These are phyloP conservation scores for Mastacembelus armatus DNA, from an alignment of 2,797 vertebrate genomes.

Conservation along the genomic window DNA sequence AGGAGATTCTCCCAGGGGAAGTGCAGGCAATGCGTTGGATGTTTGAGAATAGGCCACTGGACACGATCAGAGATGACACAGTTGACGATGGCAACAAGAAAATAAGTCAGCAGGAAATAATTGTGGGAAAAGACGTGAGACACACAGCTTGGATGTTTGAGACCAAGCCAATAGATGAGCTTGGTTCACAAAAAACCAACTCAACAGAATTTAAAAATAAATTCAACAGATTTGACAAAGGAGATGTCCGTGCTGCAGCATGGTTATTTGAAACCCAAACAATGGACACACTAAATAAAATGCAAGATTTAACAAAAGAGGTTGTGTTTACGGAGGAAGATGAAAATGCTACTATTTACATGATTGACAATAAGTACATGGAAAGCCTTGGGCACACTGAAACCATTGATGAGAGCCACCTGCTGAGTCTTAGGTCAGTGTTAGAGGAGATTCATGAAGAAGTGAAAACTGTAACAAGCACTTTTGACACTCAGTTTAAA, in stretches of 20 bases:
- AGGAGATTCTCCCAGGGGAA: constrained; percentile 89
- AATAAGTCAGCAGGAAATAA: constrained; percentile 85
- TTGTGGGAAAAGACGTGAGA: constrained; percentile 87
- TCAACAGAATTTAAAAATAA: constrained; percentile 78
- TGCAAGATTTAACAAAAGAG: constrained; percentile 83
- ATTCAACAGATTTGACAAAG: constrained; percentile 86
- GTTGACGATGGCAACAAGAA: constrained; percentile 77
- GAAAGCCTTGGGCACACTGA: constrained; percentile 86
- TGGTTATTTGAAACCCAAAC: constrained; percentile 91
- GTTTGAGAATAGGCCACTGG: constrained; percentile 91
- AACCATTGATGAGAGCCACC: constrained; percentile 86
- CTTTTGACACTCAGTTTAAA: constrained; percentile 89
- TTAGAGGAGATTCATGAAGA: constrained; percentile 89
- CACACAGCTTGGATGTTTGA: constrained; percentile 92
- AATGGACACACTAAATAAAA: constrained; percentile 87
- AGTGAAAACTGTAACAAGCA: constrained; percentile 87
- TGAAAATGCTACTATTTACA: constrained; percentile 87
- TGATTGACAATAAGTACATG: constrained; percentile 89
- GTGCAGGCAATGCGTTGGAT: constrained; percentile 89
- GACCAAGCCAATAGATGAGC: constrained; percentile 84
- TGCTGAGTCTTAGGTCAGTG: constrained; percentile 87
- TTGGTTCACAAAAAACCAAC: constrained; percentile 62
- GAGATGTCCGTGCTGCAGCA: constrained; percentile 82
- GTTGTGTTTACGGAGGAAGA: constrained; percentile 78
- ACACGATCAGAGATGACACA: constrained; percentile 85